Evolutionary conservation across 2,113 vertebrate species (phyloP).

Genomic region (Alligator sinensis): DNA sequence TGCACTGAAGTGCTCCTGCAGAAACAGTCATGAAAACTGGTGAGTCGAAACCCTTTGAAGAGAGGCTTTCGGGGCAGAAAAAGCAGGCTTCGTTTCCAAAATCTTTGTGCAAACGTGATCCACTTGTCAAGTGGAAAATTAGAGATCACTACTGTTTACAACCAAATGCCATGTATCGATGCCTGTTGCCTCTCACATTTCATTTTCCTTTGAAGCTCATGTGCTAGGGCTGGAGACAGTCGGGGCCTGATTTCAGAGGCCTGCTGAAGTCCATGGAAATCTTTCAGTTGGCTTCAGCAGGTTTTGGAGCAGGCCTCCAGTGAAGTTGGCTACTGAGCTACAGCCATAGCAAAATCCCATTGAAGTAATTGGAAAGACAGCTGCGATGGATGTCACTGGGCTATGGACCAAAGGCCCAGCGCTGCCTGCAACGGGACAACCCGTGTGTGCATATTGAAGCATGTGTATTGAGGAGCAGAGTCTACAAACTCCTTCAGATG

Average conservation of each 20-base stretch:
- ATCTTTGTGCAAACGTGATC: neutral
- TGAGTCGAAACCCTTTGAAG: slow-evolving; percentile 19
- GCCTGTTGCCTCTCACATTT: neutral
- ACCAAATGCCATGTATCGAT: neutral
- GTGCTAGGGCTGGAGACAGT: slow-evolving; percentile 6
- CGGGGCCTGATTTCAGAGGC: neutral
- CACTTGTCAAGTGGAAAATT: neutral
- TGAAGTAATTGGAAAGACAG: neutral
- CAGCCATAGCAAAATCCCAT: neutral
- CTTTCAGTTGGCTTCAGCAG: neutral
- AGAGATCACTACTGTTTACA: neutral
- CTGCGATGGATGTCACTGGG: neutral
- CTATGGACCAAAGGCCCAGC: neutral
- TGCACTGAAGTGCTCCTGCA: neutral
- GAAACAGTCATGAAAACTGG: neutral
- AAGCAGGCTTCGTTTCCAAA: slow-evolving; percentile 30
- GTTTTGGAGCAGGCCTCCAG: slow-evolving; percentile 14
- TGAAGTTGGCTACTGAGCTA: neutral
- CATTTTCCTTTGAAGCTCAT: slow-evolving; percentile 5
- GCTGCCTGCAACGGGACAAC: neutral
- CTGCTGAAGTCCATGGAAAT: neutral
- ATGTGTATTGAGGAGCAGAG: neutral
- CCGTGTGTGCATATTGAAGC: neutral
- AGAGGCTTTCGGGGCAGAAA: neutral
- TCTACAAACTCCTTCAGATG: neutral